These are phyloP conservation scores for Porites lutea DNA, from an alignment of 64 coral and sea anemone genomes.

Conservation along the genomic window DNA sequence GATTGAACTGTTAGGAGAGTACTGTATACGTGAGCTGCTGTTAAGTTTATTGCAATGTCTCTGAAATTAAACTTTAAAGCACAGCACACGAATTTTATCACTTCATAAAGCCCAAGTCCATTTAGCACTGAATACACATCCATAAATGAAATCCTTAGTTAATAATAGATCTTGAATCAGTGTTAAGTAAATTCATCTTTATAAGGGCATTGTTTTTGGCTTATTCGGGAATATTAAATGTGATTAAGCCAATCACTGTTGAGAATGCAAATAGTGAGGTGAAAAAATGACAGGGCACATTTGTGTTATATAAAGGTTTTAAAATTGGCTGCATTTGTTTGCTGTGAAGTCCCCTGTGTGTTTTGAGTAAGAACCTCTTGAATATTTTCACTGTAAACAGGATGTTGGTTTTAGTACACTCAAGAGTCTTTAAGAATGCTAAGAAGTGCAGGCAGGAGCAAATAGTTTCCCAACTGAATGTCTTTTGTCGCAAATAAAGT, in stretches of 20 bases:
- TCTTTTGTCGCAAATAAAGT: neutral
- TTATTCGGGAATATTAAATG: neutral
- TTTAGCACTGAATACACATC: neutral
- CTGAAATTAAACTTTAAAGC: no score
- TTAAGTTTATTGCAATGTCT: neutral
- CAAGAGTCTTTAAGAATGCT: neutral
- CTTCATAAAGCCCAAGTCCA: no score
- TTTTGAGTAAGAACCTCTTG: neutral
- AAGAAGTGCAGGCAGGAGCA: neutral
- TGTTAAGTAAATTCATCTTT: neutral
- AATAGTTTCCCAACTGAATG: neutral
- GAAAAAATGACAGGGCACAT: no score
- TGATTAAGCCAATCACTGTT: neutral
- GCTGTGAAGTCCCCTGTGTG: neutral
- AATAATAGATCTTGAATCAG: neutral
- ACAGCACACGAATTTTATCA: no score
- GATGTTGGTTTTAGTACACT: neutral
- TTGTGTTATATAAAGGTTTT: neutral
- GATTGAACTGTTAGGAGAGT: neutral
- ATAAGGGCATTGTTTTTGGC: neutral
- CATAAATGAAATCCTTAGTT: neutral
- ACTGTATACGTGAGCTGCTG: neutral
- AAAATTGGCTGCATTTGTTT: neutral
- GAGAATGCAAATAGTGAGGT: neutral
- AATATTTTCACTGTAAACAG: neutral